phyloP scores from a whole-genome alignment of 2,113 vertebrate species.

The Erinaceus europaeus region DNA sequence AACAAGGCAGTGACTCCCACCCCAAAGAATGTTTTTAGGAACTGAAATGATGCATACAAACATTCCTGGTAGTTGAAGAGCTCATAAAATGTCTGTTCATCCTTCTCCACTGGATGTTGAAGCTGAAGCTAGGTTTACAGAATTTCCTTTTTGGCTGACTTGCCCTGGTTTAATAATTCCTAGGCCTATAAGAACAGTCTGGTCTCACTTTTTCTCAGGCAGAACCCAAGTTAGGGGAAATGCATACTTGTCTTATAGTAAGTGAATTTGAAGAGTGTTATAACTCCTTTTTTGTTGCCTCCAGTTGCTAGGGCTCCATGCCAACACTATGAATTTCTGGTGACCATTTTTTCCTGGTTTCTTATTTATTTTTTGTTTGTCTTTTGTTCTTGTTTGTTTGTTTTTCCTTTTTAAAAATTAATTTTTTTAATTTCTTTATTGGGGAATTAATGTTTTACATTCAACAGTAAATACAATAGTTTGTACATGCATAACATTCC shows the following conservation, averaged over 20 bases:
- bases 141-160: neutral
- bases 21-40: neutral
- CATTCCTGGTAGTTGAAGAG: neutral
- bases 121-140: neutral
- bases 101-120: neutral
- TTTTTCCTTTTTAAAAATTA: no score
- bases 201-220: neutral
- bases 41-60: neutral
- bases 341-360: no score
- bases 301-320: no score
- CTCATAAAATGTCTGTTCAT: neutral
- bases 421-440: no score
- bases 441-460: no score
- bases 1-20: neutral
- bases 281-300: no score
- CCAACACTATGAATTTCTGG: no score
- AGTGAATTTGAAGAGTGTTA: conserved; percentile 9
- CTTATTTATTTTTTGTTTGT: no score
- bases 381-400: no score
- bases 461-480: no score
- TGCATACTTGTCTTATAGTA: neutral
- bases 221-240: neutral
- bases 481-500: no score
- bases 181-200: neutral
- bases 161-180: neutral